phyloP scores from a whole-genome alignment of 2,797 vertebrate genomes.

The Acanthurus lineatus region DNA sequence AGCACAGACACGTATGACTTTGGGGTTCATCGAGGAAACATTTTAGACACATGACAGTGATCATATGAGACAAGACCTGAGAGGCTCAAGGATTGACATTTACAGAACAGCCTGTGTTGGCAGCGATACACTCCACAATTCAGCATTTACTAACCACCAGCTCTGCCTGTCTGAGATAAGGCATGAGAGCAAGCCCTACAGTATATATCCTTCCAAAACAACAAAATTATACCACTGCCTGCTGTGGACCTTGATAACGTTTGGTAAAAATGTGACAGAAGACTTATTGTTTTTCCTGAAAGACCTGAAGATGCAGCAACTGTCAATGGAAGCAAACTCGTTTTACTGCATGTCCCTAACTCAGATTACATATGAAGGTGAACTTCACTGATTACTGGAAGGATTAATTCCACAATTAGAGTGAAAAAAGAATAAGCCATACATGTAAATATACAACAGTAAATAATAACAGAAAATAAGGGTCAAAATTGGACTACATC shows the following conservation, averaged over 20 bases:
- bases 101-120: slow-evolving; percentile 39
- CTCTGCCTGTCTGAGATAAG: slow-evolving; percentile 61
- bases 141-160: slow-evolving; percentile 16
- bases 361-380: not conserved
- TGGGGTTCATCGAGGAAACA: not conserved
- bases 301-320: not conserved
- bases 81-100: slow-evolving; percentile 44
- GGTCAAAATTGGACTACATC: not conserved
- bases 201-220: slow-evolving; percentile 24
- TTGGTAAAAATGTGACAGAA: not conserved
- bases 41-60: slow-evolving; percentile 37
- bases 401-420: not conserved
- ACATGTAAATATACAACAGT: not conserved
- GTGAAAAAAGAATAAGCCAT: not conserved
- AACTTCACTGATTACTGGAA: not conserved
- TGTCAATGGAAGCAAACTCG: not conserved
- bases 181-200: not conserved
- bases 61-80: slow-evolving; percentile 40
- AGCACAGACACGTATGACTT: slow-evolving; percentile 1
- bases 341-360: not conserved
- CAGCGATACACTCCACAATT: slow-evolving; percentile 21
- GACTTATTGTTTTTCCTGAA: not conserved
- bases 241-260: slow-evolving; percentile 36
- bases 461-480: not conserved
- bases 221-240: slow-evolving; percentile 6